These are phyloP conservation scores for Nineta flava DNA, from an alignment of 2,888 invertebrate genomes.

Conservation along the genomic window DNA sequence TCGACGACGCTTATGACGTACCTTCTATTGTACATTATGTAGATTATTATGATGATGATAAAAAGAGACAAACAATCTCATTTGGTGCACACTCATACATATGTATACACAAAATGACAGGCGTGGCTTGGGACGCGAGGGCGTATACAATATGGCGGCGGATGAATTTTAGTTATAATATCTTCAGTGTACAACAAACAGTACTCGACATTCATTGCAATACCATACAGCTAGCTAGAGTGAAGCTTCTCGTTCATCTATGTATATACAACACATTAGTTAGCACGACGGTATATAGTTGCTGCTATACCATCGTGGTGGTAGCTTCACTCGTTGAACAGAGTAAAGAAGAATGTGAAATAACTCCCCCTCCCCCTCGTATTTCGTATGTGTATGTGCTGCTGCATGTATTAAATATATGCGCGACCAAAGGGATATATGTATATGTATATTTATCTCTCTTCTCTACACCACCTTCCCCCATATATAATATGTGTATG, in stretches of 20 bases:
- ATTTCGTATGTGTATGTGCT: background rate
- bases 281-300: background rate
- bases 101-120: slow-evolving; percentile 16
- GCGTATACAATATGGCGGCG: slow-evolving; percentile 31
- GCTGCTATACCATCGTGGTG: too few relatives aligned
- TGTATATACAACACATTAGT: too few relatives aligned
- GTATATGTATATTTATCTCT: too few relatives aligned
- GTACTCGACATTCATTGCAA: background rate
- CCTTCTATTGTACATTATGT: background rate
- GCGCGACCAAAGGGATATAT: too few relatives aligned
- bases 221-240: too few relatives aligned
- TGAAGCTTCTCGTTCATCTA: too few relatives aligned
- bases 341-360: too few relatives aligned
- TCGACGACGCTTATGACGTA: too few relatives aligned
- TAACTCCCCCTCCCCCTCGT: background rate
- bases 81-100: background rate
- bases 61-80: too few relatives aligned
- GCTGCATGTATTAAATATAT: too few relatives aligned
- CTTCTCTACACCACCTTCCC: background rate
- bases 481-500: background rate
- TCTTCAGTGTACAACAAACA: background rate
- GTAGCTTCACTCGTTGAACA: too few relatives aligned
- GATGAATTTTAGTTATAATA: background rate
- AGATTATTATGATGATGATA: background rate
- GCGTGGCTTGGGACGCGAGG: slow-evolving; percentile 26